Evolutionary conservation across 2,797 vertebrate species (phyloP), one percentile per base, ranked within the genome.

Genomic region (Lutjanus argentimaculatus): DNA sequence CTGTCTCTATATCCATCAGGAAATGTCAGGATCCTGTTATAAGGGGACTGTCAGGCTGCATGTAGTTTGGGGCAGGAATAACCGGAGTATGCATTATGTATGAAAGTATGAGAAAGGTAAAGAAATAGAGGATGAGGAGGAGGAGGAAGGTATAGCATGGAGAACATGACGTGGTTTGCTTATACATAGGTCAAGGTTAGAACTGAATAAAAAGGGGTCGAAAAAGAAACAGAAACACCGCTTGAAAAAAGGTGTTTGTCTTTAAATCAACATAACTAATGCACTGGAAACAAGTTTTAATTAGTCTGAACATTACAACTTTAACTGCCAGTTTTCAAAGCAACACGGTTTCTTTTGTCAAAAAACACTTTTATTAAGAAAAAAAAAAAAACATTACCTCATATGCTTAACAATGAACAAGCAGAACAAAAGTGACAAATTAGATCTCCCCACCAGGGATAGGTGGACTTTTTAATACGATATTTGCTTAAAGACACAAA

Each of bases 1-100:
- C 66, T 73, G 21, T 86, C 53, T 81, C 48, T 76, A 63, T 75
- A 82, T 84, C 83, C 86, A 87, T 88, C 85, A 89, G 85, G 80
- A 79, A 75, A 74, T 80, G 90, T 91, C 89, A 92, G 68, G 66
- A 80, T 80, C 21, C 72, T 67, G 71, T 75, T 79, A 68, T 45
- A 71, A 43, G 14, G 72, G 45, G 52, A 75, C 79, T 75, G 81
- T 21, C 53, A 56, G 75, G 62, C 66, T 42, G 64, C 48, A 45
- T 79, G 84, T 72, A 66, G 48, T 59, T 22, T 64, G 62, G 53
- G 65, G 72, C 82, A 68, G 69, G 61, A 83, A 78, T 75, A 81
- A 78, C 43, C 42, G 45, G 12, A 48, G 57, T 73, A 83, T 87
- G 69, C 67, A 83, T 83, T 88, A 88, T 91, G 75, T 65, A 89